phyloP scores from a whole-genome alignment of 2,113 vertebrate species.

The Origma solitaria region DNA sequence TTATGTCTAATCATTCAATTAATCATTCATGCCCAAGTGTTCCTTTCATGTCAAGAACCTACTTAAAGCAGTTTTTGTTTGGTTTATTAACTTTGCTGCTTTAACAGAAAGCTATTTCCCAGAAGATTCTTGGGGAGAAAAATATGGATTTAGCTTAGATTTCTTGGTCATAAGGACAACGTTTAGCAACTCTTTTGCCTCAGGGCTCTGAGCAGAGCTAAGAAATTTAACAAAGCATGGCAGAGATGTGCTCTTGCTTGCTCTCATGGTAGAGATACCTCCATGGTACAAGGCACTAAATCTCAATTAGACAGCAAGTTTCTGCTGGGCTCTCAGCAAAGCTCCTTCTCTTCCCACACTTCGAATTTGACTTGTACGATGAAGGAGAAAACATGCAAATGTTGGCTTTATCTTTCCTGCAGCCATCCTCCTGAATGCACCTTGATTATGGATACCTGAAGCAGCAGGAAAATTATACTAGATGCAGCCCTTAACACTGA shows the following conservation, averaged over 20 bases:
- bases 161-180: neutral
- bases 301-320: neutral
- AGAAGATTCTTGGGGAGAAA: neutral
- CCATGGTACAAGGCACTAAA: neutral
- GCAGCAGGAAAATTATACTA: neutral
- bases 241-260: neutral
- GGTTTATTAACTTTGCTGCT: neutral
- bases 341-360: neutral
- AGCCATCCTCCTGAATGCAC: neutral
- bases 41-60: neutral
- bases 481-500: neutral
- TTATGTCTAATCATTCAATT: conserved; percentile 2
- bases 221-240: neutral
- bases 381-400: neutral
- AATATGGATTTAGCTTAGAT: neutral
- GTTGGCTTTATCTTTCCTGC: neutral
- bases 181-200: neutral
- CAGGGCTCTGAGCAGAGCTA: neutral
- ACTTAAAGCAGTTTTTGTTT: neutral
- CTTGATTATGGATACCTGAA: neutral
- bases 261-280: neutral
- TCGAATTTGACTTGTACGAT: neutral
- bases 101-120: neutral
- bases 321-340: neutral
- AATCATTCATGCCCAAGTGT: neutral